A percentile compares a stretch with the other conserved stretches of the same genome.
Evolutionary conservation across 2,797 vertebrate genomes (phyloP).

Genomic region (Acropternis orthonyx): DNA sequence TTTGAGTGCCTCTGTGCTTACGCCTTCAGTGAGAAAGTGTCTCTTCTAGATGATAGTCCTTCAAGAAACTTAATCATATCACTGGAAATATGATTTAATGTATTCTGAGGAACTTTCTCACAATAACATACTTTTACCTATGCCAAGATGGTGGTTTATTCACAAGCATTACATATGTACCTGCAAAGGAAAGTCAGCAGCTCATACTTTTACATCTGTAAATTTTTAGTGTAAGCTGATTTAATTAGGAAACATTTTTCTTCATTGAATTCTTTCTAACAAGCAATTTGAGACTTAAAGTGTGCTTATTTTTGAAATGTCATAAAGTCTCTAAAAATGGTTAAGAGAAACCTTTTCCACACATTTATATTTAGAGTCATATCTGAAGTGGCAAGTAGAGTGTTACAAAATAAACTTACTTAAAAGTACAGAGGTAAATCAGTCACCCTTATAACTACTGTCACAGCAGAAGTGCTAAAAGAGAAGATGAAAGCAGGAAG

Average conservation of each 20-base stretch:
- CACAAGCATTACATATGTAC: not conserved
- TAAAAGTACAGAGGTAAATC: not conserved
- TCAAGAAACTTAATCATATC: not conserved
- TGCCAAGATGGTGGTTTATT: not conserved
- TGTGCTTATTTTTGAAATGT: not conserved
- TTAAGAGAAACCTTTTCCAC: not conserved
- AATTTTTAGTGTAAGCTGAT: not conserved
- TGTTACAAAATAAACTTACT: not conserved
- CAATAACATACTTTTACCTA: not conserved
- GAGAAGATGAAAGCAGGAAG: not conserved
- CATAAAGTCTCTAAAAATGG: not conserved
- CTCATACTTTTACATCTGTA: not conserved
- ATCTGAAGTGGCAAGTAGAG: not conserved
- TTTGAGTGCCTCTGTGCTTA: not conserved
- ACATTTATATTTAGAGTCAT: not conserved
- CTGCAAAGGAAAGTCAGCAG: not conserved
- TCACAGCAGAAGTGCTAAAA: not conserved
- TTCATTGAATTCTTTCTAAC: not conserved
- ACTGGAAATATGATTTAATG: not conserved
- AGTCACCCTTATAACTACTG: not conserved
- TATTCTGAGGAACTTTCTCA: not conserved
- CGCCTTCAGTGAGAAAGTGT: not conserved
- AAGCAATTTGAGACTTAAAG: not conserved
- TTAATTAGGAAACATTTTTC: conserved; percentile 19
- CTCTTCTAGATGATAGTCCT: not conserved